Evolutionary conservation across 2,888 invertebrate genomes (phyloP).

Genomic region (Agrypnus murinus): DNA sequence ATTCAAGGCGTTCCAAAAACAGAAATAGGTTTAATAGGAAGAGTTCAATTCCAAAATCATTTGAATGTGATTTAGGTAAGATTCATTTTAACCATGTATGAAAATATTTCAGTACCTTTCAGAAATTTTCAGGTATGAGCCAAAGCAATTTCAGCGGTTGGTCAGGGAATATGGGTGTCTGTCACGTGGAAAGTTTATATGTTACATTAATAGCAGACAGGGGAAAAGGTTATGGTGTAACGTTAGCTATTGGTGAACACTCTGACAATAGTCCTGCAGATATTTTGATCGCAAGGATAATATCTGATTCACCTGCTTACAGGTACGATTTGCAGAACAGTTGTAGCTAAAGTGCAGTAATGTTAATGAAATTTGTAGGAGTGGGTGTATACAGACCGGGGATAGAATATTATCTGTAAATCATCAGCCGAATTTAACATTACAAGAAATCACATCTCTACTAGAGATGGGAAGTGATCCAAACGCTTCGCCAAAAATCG

Average conservation of each 20-base stretch:
- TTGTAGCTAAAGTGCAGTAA: background rate
- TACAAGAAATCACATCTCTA: conserved; percentile 75
- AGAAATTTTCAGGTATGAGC: conserved; percentile 42
- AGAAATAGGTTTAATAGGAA: conserved; percentile 69
- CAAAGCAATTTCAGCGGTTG: conserved; percentile 58
- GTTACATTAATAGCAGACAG: conserved; percentile 73
- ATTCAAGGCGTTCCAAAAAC: conserved; percentile 72
- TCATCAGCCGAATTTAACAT: conserved; percentile 80
- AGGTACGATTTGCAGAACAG: conserved; percentile 71
- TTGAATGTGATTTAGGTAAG: conserved; percentile 62
- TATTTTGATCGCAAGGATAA: conserved; percentile 72
- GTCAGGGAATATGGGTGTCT: conserved; percentile 63
- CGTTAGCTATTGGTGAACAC: conserved; percentile 71
- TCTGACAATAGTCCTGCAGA: conserved; percentile 67
- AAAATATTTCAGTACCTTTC: too few species aligned
- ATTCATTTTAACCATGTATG: background rate
- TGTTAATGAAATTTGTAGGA: conserved; percentile 75
- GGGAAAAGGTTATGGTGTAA: conserved; percentile 73
- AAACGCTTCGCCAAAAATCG: conserved; percentile 79
- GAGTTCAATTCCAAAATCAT: conserved; percentile 71
- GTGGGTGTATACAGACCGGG: conserved; percentile 84
- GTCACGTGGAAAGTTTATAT: conserved; percentile 75
- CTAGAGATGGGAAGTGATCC: conserved; percentile 72
- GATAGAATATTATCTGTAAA: conserved; percentile 91
- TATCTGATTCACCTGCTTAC: conserved; percentile 75